Conservation (phyloP, 2,888 invertebrate species). For the Dicyrtoma fusca region DNA sequence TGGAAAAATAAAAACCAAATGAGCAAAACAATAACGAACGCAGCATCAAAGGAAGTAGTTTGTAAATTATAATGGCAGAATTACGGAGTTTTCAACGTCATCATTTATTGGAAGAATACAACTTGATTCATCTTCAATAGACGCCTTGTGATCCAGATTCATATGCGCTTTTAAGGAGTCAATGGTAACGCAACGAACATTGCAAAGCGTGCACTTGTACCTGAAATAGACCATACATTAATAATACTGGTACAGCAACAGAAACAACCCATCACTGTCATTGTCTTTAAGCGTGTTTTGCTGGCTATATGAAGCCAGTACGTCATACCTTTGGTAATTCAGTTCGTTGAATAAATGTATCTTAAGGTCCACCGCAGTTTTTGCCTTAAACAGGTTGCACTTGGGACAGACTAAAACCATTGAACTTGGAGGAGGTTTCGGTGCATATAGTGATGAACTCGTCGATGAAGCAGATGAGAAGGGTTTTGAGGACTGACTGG, state of each 20-base stretch:
- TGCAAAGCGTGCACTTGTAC: slow-evolving; percentile 50
- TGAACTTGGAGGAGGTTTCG: slow-evolving; percentile 14
- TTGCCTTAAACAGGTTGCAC: slow-evolving; percentile 67
- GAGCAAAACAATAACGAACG: slow-evolving; percentile 9
- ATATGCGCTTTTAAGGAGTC: slow-evolving; percentile 53
- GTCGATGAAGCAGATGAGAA: slow-evolving; percentile 1
- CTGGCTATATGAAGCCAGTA: background rate
- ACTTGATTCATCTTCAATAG: slow-evolving; percentile 33
- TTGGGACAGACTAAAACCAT: slow-evolving; percentile 63
- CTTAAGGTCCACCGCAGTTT: slow-evolving; percentile 66
- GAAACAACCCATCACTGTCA: too few species aligned
- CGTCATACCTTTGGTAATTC: slow-evolving; percentile 68
- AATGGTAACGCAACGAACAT: slow-evolving; percentile 46
- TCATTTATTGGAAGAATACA: slow-evolving; percentile 35
- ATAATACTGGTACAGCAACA: too few species aligned
- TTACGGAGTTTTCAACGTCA: slow-evolving; percentile 49
- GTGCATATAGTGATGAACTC: slow-evolving; percentile 1
- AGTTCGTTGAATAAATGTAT: slow-evolving; percentile 72
- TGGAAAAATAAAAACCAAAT: slow-evolving; percentile 19
- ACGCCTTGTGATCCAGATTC: slow-evolving; percentile 46
- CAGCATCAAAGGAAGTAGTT: background rate
- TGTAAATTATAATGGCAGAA: background rate
- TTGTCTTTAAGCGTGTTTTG: background rate
- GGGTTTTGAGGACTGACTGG: background rate
- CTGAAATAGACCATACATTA: slow-evolving; percentile 46